Conservation (phyloP, 2,113 vertebrate species). For the Fulmarus glacialis region DNA sequence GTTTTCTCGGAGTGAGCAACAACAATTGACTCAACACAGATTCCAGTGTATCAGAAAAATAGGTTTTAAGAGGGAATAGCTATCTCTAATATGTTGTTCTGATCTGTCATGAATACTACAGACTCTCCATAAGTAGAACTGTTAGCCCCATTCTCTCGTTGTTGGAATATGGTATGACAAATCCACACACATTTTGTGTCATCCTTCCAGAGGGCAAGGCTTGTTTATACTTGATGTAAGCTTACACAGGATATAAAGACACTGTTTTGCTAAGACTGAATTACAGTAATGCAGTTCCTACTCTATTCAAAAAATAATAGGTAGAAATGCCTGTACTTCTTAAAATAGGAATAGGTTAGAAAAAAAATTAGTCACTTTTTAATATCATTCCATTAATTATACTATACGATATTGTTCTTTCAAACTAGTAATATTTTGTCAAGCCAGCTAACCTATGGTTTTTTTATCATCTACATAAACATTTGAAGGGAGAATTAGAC, state of each 20-base stretch:
- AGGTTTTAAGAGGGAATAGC: background rate
- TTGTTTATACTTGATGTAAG: background rate
- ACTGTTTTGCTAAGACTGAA: background rate
- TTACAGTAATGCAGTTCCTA: background rate
- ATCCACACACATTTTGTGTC: background rate
- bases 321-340: background rate
- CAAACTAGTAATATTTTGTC: background rate
- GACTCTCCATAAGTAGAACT: accelerated
- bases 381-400: background rate
- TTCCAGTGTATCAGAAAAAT: background rate
- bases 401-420: background rate
- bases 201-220: background rate
- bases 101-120: background rate
- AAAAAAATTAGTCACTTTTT: background rate
- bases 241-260: background rate
- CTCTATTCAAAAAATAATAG: background rate
- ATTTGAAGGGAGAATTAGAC: background rate
- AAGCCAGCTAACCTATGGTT: background rate
- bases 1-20: background rate
- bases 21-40: background rate
- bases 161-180: background rate
- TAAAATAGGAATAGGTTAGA: background rate
- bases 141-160: accelerated
- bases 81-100: background rate
- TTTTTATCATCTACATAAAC: background rate